These are phyloP conservation scores for Flexamia atlantica DNA, from an alignment of 2,888 invertebrate species.

Conservation along the genomic window DNA sequence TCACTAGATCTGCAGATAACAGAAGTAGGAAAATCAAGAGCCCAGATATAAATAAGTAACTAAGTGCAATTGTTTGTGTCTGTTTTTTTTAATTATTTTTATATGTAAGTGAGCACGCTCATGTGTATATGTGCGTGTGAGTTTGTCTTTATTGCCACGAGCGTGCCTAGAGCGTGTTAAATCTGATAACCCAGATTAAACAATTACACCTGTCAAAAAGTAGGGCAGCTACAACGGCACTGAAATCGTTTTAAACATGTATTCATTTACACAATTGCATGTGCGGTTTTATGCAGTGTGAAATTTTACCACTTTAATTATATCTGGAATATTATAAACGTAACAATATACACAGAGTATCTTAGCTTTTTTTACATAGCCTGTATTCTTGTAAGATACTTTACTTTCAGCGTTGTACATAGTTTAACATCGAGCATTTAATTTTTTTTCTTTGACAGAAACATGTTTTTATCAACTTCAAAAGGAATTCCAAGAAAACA, in stretches of 20 bases:
- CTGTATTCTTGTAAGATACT: neutral
- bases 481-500: too few relatives aligned
- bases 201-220: conserved; percentile 20
- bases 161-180: neutral
- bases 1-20: neutral
- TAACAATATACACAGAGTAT: neutral
- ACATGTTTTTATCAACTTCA: too few relatives aligned
- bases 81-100: too few relatives aligned
- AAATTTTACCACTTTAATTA: neutral
- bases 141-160: neutral
- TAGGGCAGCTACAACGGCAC: neutral
- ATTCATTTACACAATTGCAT: neutral
- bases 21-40: neutral
- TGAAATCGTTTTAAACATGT: neutral
- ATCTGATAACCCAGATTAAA: conserved; percentile 27
- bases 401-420: neutral
- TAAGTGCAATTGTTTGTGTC: neutral
- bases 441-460: too few relatives aligned
- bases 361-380: neutral
- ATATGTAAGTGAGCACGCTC: neutral
- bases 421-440: too few relatives aligned
- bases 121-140: neutral
- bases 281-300: neutral
- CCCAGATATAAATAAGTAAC: too few relatives aligned
- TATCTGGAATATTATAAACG: neutral